Base-by-base conservation (phyloP, 1,140 invertebrate genomes). In the Aphaenogaster rudis region DNA sequence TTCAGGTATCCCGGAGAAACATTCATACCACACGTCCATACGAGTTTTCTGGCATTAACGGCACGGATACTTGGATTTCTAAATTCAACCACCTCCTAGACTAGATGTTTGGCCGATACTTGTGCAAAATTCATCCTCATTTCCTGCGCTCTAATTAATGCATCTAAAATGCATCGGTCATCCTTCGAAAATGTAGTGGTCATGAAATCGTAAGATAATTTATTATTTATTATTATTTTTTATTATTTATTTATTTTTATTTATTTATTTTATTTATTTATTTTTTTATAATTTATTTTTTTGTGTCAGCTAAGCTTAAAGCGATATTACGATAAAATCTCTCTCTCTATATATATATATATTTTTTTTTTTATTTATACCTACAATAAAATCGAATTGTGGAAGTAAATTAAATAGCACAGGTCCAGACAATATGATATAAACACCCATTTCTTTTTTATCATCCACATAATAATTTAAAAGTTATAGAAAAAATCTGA, bases 101-200 rank as follows among this genome's bases (percentile, higher is more conserved):
- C 17, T n/a, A 50, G 33, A 28, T 74, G 42, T 48, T 84, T 63
- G 15, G 54, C 36, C 28, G 8, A 4, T 7, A 13, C 21, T 61
- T 6, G 80, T 82, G 33, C 17, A 84, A 74, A 76, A 74, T 61
- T 74, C 42, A 50, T 59, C 63, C n/a, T 84, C 54, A 50, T 84
- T 84, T 76, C 17, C 67, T 76, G 50, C n/a, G 28, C 42, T 13
- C 7, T 61, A 36, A 76, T 84, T 76, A 84, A 84, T 61, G 17
- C 13, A 39, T 48, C 57, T 48, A 21, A 21, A 21, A 21, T 21
- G 28, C 13, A 5, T 63, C 7, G 9, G 42, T 39, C 39, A 45
- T 17, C 1, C n/a, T 63, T 61, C 11, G 7, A 74, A 36, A 36
- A 67, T 54, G n/a, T 15, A 42, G 9, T 42, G 36, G 6, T 82